These are phyloP conservation scores for Lumbricus terrestris DNA, from an alignment of 2,888 invertebrate genomes.

Conservation along the genomic window DNA sequence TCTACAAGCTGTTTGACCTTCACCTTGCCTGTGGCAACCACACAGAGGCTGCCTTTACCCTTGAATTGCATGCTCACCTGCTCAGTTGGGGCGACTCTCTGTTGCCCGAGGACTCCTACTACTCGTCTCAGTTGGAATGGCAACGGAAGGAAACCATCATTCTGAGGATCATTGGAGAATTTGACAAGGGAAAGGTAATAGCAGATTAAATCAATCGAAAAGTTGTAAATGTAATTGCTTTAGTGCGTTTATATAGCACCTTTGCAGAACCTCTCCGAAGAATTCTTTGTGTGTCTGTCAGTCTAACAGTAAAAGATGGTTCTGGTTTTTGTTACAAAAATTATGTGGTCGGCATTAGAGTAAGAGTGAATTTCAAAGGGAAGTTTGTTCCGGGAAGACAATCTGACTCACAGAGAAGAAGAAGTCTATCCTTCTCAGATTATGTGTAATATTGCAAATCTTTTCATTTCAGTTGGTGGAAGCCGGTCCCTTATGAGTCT, in stretches of 20 bases:
- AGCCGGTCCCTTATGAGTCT: too few relatives aligned
- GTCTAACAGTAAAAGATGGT: neutral
- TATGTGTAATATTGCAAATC: too few relatives aligned
- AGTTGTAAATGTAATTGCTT: neutral
- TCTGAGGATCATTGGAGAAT: conserved; percentile 83
- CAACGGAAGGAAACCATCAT: conserved; percentile 85
- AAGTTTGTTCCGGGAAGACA: too few relatives aligned
- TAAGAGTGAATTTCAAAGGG: too few relatives aligned
- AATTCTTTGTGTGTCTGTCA: neutral
- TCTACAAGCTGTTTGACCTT: conserved; percentile 88
- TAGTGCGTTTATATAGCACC: neutral
- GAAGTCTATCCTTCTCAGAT: too few relatives aligned
- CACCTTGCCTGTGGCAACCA: conserved; percentile 88
- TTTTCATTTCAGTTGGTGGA: too few relatives aligned
- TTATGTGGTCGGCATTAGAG: too few relatives aligned
- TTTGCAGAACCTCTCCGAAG: neutral
- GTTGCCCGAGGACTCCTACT: conserved; percentile 58
- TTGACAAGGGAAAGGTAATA: conserved; percentile 83
- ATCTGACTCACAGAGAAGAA: too few relatives aligned
- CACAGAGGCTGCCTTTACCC: conserved; percentile 90
- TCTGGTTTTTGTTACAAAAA: neutral
- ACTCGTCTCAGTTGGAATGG: conserved; percentile 79
- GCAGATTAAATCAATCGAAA: neutral
- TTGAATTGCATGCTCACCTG: conserved; percentile 88
- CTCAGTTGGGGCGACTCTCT: conserved; percentile 69